Base-by-base conservation (phyloP, 2,113 vertebrate genomes). In the Aplodontia rufa region DNA sequence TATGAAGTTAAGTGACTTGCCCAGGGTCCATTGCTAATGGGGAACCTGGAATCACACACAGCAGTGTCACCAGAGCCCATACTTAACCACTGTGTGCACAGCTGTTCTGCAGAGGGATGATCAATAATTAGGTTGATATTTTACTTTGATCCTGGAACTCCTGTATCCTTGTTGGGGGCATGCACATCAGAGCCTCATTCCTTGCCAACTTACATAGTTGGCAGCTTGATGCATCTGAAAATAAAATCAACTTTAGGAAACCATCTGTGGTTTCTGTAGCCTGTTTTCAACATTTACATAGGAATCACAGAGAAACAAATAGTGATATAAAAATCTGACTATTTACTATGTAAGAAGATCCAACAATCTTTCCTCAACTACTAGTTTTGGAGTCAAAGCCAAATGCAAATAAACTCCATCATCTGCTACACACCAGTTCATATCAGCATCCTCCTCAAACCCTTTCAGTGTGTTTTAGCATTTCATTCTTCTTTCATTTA, bases 301-400 rank as follows among this genome's bases (percentile, higher is more conserved):
- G 51, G 69, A 55, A 42, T 89, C 28, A 66, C 9, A 30, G 55
- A 96, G 10, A 12, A 86, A 53, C 4, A 32, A 71, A 28, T 8
- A 85, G 6, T 17, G 35, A 42, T 22, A 94, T 0, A 58, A 37
- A 79, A 37, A 87, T n/a, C 19, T 37, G 24, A 87, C 19, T 3
- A 95, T 37, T 86, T 95, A 16, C 74, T 1, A 0, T 30, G 14
- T 79, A 28, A 49, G 96, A 96, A 95, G 51, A 95, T 84, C 8
- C 37, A 72, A 81, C 35, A 45, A 47, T 55, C n/a, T 30, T 96
- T 85, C 53, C 74, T 32, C 35, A 66, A n/a, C 1, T 35, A 91
- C 0, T 79, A 90, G 81, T 24, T 47, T 88, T 88, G 26, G 6
- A 81, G 28, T 35, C 60, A 5, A 93, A 79, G 16, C 75, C 37